These are phyloP conservation scores for Stigmatopora nigra DNA, from an alignment of 2,113 vertebrate genomes.

Conservation along the genomic window DNA sequence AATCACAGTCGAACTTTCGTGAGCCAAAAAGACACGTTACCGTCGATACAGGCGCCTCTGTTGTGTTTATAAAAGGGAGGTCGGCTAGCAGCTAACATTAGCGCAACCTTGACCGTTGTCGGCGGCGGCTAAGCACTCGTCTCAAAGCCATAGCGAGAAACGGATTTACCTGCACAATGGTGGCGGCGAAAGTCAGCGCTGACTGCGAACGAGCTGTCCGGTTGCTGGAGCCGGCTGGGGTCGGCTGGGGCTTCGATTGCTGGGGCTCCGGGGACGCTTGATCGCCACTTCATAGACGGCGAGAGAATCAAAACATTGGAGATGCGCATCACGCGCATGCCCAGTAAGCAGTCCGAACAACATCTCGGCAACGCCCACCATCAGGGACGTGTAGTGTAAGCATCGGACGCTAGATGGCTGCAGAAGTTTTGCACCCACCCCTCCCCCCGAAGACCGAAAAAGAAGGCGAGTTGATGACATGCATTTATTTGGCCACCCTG, in stretches of 20 bases:
- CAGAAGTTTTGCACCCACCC: too few relatives aligned
- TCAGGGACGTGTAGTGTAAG: neutral
- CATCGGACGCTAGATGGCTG: slow-evolving; percentile 43
- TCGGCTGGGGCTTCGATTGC: too few relatives aligned
- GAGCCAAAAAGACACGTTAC: neutral
- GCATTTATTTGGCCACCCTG: slow-evolving; percentile 62
- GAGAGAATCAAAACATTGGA: slow-evolving; percentile 14
- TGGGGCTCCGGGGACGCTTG: too few relatives aligned
- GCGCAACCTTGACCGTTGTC: neutral
- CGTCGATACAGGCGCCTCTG: neutral
- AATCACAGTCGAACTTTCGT: neutral
- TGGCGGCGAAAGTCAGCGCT: too few relatives aligned
- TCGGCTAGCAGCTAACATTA: slow-evolving; percentile 11
- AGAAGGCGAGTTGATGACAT: slow-evolving; percentile 46
- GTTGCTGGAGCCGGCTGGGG: too few relatives aligned
- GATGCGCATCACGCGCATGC: neutral
- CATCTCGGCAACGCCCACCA: too few relatives aligned
- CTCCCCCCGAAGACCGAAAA: slow-evolving; percentile 26
- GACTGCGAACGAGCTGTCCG: too few relatives aligned
- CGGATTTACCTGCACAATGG: neutral
- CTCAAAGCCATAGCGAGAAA: too few relatives aligned
- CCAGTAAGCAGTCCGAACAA: too few relatives aligned
- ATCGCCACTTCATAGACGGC: too few relatives aligned
- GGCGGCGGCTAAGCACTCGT: neutral
- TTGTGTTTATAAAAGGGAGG: neutral